phyloP scores from a whole-genome alignment of 2,797 vertebrate genomes.

The Dendrocincla fuliginosa region DNA sequence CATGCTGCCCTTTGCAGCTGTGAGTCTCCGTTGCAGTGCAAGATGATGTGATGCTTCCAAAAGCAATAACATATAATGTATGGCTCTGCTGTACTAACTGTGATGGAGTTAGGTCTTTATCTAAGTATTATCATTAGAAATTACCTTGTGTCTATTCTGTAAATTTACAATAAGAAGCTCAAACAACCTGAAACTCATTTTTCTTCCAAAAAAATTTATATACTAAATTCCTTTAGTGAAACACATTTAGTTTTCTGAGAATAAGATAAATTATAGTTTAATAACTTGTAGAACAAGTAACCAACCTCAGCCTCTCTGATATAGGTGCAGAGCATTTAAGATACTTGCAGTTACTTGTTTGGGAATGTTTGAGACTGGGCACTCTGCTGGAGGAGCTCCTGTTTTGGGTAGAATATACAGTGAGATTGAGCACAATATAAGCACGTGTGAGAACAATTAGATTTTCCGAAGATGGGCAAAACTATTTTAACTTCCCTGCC shows the following conservation, averaged over 20 bases:
- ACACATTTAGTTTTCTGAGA: background rate
- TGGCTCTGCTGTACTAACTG: background rate
- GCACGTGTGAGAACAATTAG: background rate
- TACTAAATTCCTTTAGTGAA: background rate
- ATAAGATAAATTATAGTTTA: background rate
- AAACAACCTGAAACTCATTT: background rate
- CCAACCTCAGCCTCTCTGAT: background rate
- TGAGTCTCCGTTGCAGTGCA: background rate
- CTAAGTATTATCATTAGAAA: background rate
- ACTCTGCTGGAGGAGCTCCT: background rate
- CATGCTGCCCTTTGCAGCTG: background rate
- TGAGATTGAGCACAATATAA: background rate
- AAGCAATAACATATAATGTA: background rate
- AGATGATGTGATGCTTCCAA: background rate
- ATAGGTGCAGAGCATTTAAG: background rate
- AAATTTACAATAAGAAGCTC: background rate
- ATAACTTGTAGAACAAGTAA: background rate
- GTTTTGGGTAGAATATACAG: background rate
- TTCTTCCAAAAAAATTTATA: background rate
- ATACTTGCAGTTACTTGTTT: background rate
- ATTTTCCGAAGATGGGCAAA: background rate
- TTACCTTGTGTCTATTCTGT: background rate
- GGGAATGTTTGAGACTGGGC: background rate
- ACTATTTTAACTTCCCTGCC: background rate
- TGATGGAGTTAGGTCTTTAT: background rate